Evolutionary conservation across 35 echinoderm and acorn worm species (phyloP).

Genomic region (Patiria miniata): DNA sequence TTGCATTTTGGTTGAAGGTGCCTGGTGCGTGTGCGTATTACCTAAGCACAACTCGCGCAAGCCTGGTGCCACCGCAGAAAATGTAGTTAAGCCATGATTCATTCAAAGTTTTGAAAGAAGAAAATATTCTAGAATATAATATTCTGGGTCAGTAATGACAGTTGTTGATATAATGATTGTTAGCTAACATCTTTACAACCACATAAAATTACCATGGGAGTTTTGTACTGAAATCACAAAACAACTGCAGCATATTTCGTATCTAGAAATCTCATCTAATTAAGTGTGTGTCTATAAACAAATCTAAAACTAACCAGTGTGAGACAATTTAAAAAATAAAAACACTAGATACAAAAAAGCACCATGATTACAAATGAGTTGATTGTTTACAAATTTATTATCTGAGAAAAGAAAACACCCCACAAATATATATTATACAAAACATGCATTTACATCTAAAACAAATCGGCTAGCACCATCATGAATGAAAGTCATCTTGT

Average conservation of each 20-base stretch:
- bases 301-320: background rate
- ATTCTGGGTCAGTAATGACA: too few relatives aligned
- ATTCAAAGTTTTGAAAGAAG: too few relatives aligned
- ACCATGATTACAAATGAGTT: background rate
- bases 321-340: background rate
- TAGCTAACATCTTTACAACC: too few relatives aligned
- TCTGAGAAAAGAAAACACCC: background rate
- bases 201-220: too few relatives aligned
- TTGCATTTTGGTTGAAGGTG: too few relatives aligned
- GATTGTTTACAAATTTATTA: too few relatives aligned
- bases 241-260: constrained; percentile 17
- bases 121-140: too few relatives aligned
- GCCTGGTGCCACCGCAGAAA: too few relatives aligned
- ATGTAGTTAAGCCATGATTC: too few relatives aligned
- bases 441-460: constrained; percentile 31
- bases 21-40: too few relatives aligned
- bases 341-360: background rate
- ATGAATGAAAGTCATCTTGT: constrained; percentile 17
- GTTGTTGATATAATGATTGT: too few relatives aligned
- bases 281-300: background rate
- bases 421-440: constrained; percentile 15
- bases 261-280: background rate
- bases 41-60: too few relatives aligned
- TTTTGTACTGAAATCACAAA: background rate
- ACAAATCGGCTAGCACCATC: constrained; percentile 20